Conservation (phyloP, 2,888 invertebrate species). For the Rhagophthalmus giganteus region DNA sequence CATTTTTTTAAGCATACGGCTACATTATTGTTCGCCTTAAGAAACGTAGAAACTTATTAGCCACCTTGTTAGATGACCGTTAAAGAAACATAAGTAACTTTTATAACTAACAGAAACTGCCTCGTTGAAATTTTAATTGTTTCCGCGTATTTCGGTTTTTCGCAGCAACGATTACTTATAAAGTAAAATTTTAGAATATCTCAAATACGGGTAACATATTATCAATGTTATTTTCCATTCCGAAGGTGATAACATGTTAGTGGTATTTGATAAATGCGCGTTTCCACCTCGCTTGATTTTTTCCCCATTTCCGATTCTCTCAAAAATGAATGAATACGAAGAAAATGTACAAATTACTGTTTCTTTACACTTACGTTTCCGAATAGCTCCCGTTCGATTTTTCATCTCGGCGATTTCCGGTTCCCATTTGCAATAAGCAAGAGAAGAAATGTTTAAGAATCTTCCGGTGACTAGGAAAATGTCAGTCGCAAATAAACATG, state of each 20-base stretch:
- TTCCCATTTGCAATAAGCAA: conserved; percentile 4
- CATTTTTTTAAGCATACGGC: no score
- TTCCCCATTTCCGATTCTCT: conserved; percentile 10
- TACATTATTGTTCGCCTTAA: no score
- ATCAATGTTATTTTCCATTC: background rate
- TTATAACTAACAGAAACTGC: no score
- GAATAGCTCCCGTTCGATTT: conserved; percentile 10
- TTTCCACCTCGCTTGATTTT: conserved; percentile 11
- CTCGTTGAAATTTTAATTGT: no score
- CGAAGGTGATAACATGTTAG: conserved; percentile 9
- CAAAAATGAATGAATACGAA: conserved; percentile 10
- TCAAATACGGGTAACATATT: no score
- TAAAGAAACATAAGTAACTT: no score
- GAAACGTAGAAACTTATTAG: no score
- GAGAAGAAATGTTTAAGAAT: background rate
- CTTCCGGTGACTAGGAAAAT: background rate
- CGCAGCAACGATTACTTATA: no score
- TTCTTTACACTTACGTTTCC: conserved; percentile 9
- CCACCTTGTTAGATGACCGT: no score
- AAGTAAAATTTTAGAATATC: no score
- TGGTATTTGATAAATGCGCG: conserved; percentile 4
- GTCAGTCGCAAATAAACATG: no score
- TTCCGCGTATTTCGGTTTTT: no score
- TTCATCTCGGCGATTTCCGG: conserved; percentile 7
- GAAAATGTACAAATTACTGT: conserved; percentile 15